Conservation (phyloP, 2,113 vertebrate species). For the Nothobranchius kuhntae region DNA sequence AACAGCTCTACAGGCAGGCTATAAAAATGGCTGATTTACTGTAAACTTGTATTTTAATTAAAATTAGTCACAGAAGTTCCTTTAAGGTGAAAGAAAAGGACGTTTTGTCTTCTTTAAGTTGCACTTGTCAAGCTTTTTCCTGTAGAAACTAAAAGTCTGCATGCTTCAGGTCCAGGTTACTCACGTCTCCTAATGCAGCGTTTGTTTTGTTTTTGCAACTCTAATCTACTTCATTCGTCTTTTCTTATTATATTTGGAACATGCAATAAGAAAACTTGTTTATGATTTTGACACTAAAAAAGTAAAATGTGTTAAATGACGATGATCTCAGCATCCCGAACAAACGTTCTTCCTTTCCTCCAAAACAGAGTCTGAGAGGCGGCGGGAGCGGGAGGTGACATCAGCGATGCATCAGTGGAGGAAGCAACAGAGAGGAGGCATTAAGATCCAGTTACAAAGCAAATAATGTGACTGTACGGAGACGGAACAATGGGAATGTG, state of each 20-base stretch:
- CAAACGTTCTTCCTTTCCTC: slow-evolving; percentile 30
- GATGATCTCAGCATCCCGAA: slow-evolving; percentile 42
- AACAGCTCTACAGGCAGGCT: neutral
- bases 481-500: slow-evolving; percentile 51
- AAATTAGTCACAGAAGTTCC: neutral
- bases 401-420: slow-evolving; percentile 66
- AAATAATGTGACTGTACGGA: slow-evolving; percentile 45
- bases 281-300: slow-evolving; percentile 12
- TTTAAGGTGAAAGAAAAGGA: too few relatives aligned
- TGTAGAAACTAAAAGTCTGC: too few relatives aligned
- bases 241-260: too few relatives aligned
- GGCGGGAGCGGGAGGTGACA: slow-evolving; percentile 62
- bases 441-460: slow-evolving; percentile 74
- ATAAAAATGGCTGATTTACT: neutral
- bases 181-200: too few relatives aligned
- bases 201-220: too few relatives aligned
- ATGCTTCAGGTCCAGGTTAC: too few relatives aligned
- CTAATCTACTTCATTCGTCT: too few relatives aligned
- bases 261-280: neutral
- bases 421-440: slow-evolving; percentile 54
- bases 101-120: too few relatives aligned
- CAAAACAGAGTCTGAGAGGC: slow-evolving; percentile 51
- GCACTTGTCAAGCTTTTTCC: too few relatives aligned
- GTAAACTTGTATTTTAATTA: neutral
- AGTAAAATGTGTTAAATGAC: slow-evolving; percentile 20